Base-by-base conservation (phyloP, 1,140 invertebrate genomes). In the Neodiprion pinetum region DNA sequence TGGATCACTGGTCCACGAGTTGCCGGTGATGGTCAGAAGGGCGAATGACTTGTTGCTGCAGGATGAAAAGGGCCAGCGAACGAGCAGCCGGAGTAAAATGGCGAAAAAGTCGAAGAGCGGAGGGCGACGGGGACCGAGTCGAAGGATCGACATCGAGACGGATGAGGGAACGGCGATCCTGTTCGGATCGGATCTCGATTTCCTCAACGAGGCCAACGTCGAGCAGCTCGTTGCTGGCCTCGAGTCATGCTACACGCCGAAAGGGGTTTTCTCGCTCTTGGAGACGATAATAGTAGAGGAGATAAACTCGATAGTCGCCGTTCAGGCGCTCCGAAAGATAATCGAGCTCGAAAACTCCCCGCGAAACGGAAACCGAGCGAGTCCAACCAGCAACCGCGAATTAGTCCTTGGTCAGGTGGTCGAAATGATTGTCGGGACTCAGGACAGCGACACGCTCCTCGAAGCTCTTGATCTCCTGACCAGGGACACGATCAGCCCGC, bases 1-100 rank as follows among this genome's bases (percentile, higher is more conserved):
- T 84, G 93, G 93, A 28, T 81, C 87, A 2, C 88, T 90, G 61
- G 92, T 95, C 53, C 90, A 92, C 76, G 94, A 95, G 83, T 84
- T 95, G 65, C 93, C 93, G 2, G 83, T 93, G 7, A 90, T 94
- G 70, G 90, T 95, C 11, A 88, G 91, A 77, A 92, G 89, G 81
- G 84, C 92, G 48, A 84, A 78, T 61, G 78, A 83, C 48, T 10
- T 21, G 74, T 21, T 5, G 48, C 71, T 12, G 11, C 11, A 61
- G 53, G 11, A 12, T 12, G 53, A 14, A 17, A 14, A 12, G 53
- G n/a, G n/a, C 9, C 4, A 61, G 28, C 1, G 28, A 40, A 2
- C 5, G 1, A 40, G 28, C 21, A 40, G 28, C 28, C 28, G 67
- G 7, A 70, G 74, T n/a, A 66, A 68, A 75, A 78, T 67, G 40